These are phyloP conservation scores for Pteromalus puparum DNA, from an alignment of 1,140 invertebrate species.

Conservation along the genomic window DNA sequence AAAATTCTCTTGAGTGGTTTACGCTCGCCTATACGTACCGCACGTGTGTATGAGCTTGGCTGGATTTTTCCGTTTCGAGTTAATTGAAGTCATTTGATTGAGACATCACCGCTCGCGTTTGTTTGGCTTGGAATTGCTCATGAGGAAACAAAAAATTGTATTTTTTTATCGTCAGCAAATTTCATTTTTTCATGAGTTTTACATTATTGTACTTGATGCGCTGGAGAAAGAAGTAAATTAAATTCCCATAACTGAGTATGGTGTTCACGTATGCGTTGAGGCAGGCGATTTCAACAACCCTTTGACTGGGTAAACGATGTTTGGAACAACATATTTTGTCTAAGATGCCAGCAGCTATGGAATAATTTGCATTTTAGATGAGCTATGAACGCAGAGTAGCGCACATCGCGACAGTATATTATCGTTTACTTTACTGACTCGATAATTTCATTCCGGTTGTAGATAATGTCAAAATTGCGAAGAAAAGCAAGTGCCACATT, in stretches of 20 bases:
- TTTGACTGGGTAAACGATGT: constrained; percentile 19
- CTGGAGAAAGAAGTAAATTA: not conserved
- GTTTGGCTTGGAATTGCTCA: not conserved
- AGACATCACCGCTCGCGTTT: not conserved
- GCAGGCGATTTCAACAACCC: constrained; percentile 18
- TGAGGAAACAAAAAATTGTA: not conserved
- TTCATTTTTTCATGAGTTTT: not conserved
- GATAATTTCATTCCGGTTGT: constrained; percentile 28
- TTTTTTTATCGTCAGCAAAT: not conserved
- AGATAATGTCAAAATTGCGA: not conserved
- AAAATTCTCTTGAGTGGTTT: constrained; percentile 17
- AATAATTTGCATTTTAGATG: constrained; percentile 40
- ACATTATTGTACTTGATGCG: not conserved
- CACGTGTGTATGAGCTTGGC: not conserved
- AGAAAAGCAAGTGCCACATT: not conserved
- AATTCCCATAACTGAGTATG: not conserved
- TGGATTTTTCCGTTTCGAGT: constrained; percentile 9
- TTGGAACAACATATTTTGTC: constrained; percentile 40
- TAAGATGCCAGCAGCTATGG: not conserved
- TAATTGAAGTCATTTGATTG: constrained; percentile 13
- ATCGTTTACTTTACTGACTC: constrained; percentile 19
- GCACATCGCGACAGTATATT: constrained; percentile 32
- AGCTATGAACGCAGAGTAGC: constrained; percentile 3
- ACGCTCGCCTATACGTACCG: not conserved
- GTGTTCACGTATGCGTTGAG: not conserved